A percentile compares a stretch with the other conserved stretches of the same genome.
phyloP scores from a whole-genome alignment of 2,113 vertebrate species.

The Plecotus auritus region DNA sequence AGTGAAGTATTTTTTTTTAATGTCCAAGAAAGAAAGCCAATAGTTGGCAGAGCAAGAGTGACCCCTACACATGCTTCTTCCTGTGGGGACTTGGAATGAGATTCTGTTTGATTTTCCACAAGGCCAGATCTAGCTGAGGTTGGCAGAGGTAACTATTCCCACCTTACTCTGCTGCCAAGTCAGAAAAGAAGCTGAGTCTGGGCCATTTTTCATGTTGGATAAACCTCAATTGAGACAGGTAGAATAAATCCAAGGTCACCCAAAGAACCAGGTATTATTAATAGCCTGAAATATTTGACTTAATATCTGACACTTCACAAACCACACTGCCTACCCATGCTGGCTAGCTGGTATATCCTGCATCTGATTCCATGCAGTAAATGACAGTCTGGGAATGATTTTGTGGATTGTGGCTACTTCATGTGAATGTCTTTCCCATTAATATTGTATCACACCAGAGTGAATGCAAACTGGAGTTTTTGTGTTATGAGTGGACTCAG shows the following conservation, averaged over 20 bases:
- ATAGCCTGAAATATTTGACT: background rate
- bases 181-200: background rate
- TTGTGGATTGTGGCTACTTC: background rate
- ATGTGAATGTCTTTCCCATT: background rate
- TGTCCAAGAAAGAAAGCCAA: slow-evolving; percentile 26
- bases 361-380: background rate
- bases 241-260: slow-evolving; percentile 10
- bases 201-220: background rate
- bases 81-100: slow-evolving; percentile 47
- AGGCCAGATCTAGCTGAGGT: slow-evolving; percentile 14
- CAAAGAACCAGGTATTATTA: background rate
- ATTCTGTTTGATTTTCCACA: slow-evolving; percentile 45
- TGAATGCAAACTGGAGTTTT: background rate
- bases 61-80: background rate
- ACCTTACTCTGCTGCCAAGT: slow-evolving; percentile 28
- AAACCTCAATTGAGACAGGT: background rate
- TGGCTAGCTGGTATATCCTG: background rate
- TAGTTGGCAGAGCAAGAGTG: slow-evolving; percentile 27
- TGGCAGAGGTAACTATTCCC: slow-evolving; percentile 41
- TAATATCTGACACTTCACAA: background rate
- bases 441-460: background rate
- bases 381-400: background rate
- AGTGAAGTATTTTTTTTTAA: slow-evolving; percentile 28
- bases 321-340: background rate
- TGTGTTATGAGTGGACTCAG: background rate